A percentile compares a stretch with the other conserved stretches of the same genome.
These are phyloP conservation scores for Autographa pulchrina DNA, from an alignment of 2,888 invertebrate species.

Conservation along the genomic window DNA sequence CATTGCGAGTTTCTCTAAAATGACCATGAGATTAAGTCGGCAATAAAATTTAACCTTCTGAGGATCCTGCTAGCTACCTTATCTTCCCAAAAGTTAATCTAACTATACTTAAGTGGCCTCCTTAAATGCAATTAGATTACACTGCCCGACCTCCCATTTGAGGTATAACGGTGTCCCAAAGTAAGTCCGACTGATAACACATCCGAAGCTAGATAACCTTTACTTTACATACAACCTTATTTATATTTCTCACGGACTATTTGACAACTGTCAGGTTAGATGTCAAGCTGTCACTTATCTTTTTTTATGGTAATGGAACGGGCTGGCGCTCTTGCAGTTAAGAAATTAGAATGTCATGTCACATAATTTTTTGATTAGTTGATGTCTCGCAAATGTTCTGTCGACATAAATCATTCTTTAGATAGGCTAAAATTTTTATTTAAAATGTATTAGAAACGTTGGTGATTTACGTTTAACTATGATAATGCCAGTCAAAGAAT, in stretches of 20 bases:
- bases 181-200: constrained; percentile 29
- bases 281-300: constrained; percentile 26
- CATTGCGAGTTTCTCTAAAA: too few relatives aligned
- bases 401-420: too few relatives aligned
- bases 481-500: too few relatives aligned
- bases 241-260: constrained; percentile 46
- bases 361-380: not conserved
- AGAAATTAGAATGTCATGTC: constrained; percentile 4
- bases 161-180: constrained; percentile 21
- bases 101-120: not conserved
- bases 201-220: constrained; percentile 4
- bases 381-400: not conserved
- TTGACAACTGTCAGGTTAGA: constrained; percentile 32
- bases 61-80: not conserved
- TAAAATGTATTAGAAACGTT: too few relatives aligned
- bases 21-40: not conserved
- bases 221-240: constrained; percentile 34
- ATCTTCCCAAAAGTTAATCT: constrained; percentile 1
- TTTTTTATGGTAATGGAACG: constrained; percentile 1
- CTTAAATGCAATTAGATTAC: not conserved
- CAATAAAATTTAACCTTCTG: not conserved
- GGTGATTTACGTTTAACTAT: too few relatives aligned
- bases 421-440: too few relatives aligned
- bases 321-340: not conserved
- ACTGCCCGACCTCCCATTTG: not conserved